phyloP scores from a whole-genome alignment of 2,797 vertebrate species.

The Petrocephalus schoutedeni region DNA sequence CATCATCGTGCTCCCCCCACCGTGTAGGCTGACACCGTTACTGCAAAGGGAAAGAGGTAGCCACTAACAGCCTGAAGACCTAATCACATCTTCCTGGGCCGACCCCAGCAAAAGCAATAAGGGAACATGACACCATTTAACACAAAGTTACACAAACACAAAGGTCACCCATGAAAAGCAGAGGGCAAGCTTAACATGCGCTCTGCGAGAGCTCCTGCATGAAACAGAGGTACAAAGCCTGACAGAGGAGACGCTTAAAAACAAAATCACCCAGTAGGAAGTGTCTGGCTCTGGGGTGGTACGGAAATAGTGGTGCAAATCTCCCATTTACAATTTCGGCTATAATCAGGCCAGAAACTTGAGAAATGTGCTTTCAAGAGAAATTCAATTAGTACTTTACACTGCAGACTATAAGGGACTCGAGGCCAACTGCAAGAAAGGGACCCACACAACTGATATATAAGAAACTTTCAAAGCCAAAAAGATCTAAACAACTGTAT shows the following conservation, averaged over 20 bases:
- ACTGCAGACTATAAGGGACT: background rate
- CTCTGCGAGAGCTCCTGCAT: background rate
- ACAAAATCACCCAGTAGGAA: background rate
- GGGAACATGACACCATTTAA: background rate
- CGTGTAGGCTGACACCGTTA: background rate
- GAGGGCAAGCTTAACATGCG: background rate
- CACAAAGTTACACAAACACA: background rate
- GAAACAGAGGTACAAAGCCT: background rate
- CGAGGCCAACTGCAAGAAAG: background rate
- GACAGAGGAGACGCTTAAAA: background rate
- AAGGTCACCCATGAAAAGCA: constrained; percentile 4
- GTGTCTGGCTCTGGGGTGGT: background rate
- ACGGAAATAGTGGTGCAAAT: background rate
- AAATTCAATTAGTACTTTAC: background rate
- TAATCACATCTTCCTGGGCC: background rate
- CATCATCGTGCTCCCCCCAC: background rate
- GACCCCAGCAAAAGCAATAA: background rate
- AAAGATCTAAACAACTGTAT: constrained; percentile 5
- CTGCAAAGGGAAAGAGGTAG: background rate
- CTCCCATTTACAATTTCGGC: background rate
- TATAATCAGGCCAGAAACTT: background rate
- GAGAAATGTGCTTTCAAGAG: background rate
- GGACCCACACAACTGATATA: background rate
- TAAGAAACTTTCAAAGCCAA: background rate
- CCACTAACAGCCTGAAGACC: background rate